A percentile compares a stretch with the other conserved stretches of the same genome.
Conservation (phyloP, 2,888 invertebrate genomes). For the Asteroscopus sphinx region DNA sequence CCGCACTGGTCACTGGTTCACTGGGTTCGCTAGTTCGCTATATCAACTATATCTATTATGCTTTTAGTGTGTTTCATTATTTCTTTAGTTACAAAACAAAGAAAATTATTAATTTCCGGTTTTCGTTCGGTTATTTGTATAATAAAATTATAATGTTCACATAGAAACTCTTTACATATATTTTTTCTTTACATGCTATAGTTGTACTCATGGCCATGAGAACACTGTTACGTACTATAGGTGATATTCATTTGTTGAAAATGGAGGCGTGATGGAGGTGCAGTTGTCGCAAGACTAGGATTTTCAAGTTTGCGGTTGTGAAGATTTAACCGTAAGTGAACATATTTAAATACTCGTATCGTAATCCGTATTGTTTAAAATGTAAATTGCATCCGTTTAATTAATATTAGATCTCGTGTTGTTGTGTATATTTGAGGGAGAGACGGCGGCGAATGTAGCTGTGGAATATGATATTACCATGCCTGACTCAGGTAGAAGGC, state of each 20-base stretch:
- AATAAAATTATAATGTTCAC: background rate
- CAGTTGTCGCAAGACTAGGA: constrained; percentile 79
- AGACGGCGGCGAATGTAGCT: constrained; percentile 80
- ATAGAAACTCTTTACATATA: constrained; percentile 20
- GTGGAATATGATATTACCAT: constrained; percentile 74
- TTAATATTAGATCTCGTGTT: constrained; percentile 57
- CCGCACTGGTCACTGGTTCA: too few species aligned
- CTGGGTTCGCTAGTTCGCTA: too few species aligned
- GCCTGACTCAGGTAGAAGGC: constrained; percentile 62
- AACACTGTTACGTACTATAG: constrained; percentile 67
- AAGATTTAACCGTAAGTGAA: constrained; percentile 75
- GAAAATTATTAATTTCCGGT: background rate
- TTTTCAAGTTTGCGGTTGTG: constrained; percentile 84
- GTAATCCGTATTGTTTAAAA: constrained; percentile 72
- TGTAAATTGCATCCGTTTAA: constrained; percentile 62
- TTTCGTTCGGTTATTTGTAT: background rate
- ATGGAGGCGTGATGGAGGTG: constrained; percentile 87
- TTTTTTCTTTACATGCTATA: constrained; percentile 56
- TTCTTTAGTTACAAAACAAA: background rate
- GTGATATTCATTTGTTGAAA: constrained; percentile 87
- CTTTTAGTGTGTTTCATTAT: background rate
- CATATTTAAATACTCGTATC: constrained; percentile 66
- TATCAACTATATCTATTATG: too few species aligned
- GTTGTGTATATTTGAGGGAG: constrained; percentile 85
- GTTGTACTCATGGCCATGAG: constrained; percentile 56